Evolutionary conservation across 2,888 invertebrate genomes (phyloP).

Genomic region (Mechanitis mazaeus): DNA sequence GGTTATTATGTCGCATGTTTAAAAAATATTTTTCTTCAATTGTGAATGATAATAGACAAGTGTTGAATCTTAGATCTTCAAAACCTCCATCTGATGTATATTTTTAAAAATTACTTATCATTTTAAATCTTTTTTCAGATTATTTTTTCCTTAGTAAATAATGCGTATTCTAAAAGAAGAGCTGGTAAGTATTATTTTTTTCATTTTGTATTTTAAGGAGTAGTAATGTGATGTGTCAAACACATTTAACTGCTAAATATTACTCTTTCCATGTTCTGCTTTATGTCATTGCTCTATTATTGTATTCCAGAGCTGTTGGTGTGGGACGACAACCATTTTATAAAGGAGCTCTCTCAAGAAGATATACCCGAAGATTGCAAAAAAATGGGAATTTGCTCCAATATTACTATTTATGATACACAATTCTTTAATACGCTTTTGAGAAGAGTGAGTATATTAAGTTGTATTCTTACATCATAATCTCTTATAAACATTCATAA

Average conservation of each 20-base stretch:
- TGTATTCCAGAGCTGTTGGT: background rate
- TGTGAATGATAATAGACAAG: no score
- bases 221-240: background rate
- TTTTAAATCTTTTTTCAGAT: background rate
- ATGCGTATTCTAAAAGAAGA: background rate
- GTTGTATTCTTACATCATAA: background rate
- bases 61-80: no score
- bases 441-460: background rate
- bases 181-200: background rate
- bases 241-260: background rate
- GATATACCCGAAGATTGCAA: background rate
- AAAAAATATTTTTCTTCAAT: no score
- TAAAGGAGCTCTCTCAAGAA: background rate
- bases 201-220: background rate
- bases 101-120: background rate
- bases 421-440: background rate
- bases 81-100: no score
- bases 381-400: background rate
- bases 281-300: no score
- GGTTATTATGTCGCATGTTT: no score
- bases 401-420: background rate
- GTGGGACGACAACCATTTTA: slow-evolving; percentile 1
- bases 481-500: no score
- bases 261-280: background rate
- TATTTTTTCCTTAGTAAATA: background rate